Percentiles rank a stretch among this genome's conserved stretches.
Evolutionary conservation across 2,113 vertebrate species (phyloP).

Genomic region (Caretta caretta): DNA sequence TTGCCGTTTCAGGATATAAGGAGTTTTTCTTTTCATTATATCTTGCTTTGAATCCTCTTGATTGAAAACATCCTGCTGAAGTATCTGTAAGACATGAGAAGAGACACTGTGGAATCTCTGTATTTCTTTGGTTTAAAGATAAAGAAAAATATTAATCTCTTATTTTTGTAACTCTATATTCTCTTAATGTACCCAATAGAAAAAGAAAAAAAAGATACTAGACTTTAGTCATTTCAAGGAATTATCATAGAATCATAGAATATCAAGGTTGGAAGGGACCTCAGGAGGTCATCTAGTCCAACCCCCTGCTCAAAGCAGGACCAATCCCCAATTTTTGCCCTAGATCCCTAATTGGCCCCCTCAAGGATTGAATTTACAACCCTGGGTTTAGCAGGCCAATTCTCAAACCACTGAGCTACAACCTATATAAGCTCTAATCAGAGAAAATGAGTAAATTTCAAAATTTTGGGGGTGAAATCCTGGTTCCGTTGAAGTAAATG

Average conservation of each 20-base stretch:
- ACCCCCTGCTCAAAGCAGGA: too few species aligned
- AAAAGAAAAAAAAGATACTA: neutral
- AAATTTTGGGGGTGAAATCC: neutral
- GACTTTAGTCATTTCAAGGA: fast-evolving
- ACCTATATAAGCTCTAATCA: neutral
- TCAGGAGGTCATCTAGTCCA: too few species aligned
- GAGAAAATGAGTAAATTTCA: neutral
- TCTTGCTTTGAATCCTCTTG: slow-evolving; percentile 80
- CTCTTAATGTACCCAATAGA: neutral
- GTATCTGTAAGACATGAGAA: slow-evolving; percentile 76
- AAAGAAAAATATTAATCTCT: neutral
- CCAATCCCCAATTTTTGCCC: too few species aligned
- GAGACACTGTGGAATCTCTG: neutral
- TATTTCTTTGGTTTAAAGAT: neutral
- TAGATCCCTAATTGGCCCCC: too few species aligned
- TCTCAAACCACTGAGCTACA: neutral
- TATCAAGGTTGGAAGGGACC: too few species aligned
- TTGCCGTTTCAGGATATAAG: slow-evolving; percentile 96
- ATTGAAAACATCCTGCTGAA: slow-evolving; percentile 85
- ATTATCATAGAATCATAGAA: neutral
- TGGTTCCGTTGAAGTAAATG: neutral
- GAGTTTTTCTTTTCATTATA: slow-evolving; percentile 93
- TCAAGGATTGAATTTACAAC: too few species aligned
- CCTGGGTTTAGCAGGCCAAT: too few species aligned
- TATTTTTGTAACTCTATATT: neutral